These are phyloP conservation scores for Lypha dubia DNA, from an alignment of 2,888 invertebrate genomes.

Conservation along the genomic window DNA sequence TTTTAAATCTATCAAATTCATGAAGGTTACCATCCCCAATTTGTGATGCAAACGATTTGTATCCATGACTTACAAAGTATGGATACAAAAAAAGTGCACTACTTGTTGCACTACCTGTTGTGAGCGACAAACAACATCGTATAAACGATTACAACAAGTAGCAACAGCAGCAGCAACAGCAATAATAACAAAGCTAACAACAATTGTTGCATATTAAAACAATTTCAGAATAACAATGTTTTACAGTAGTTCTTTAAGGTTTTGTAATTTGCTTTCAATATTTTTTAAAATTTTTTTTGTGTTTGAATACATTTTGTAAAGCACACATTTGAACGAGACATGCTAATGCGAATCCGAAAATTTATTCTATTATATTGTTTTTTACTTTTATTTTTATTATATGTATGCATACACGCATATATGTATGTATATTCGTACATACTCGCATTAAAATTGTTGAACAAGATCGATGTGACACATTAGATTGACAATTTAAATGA, in stretches of 20 bases:
- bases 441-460: slow-evolving; percentile 50
- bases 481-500: slow-evolving; percentile 68
- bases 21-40: slow-evolving; percentile 18
- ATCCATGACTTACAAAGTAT: slow-evolving; percentile 12
- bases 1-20: neutral
- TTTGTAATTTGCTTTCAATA: slow-evolving; percentile 27
- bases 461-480: slow-evolving; percentile 71
- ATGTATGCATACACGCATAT: no score
- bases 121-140: slow-evolving; percentile 9
- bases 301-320: slow-evolving; percentile 27
- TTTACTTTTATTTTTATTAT: neutral
- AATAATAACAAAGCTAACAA: slow-evolving; percentile 47
- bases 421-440: no score
- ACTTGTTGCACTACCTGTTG: slow-evolving; percentile 48
- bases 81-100: slow-evolving; percentile 4
- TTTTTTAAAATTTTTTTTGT: neutral
- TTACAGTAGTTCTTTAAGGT: slow-evolving; percentile 57
- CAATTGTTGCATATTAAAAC: slow-evolving; percentile 69
- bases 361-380: slow-evolving; percentile 14
- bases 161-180: slow-evolving; percentile 35
- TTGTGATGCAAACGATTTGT: slow-evolving; percentile 8
- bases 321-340: slow-evolving; percentile 12
- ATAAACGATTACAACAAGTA: slow-evolving; percentile 52
- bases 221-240: slow-evolving; percentile 33
- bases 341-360: slow-evolving; percentile 52